Evolutionary conservation across 2,888 invertebrate species (phyloP), one percentile per base, ranked within the genome.

Genomic region (Biston betularia): DNA sequence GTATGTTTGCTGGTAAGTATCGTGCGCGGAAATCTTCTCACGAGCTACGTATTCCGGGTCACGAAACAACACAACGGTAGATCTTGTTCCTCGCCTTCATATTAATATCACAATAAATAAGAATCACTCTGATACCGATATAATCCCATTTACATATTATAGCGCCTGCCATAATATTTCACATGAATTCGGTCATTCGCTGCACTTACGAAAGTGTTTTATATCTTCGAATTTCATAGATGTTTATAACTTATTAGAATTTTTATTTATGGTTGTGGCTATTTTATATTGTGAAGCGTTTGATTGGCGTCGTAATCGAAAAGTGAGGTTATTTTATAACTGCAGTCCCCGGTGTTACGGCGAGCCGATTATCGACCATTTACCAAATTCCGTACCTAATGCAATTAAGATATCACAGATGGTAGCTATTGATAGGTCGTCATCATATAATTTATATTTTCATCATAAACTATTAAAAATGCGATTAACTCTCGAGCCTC

Each of bases 31-130:
- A 79, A 85, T 85, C 82, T 84, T 81, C 81, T 84, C 84, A 84
- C 83, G 81, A 81, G 78, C 78, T 68, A 61, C 76, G 76, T 81
- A 82, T 85, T 86, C 82, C 85, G 77, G 85, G 84, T 86, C 85
- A 85, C 85, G 76, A 86, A 85, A 87, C 85, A 77, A 80, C 70
- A 75, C 86, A 89, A 89, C 87, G 87, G 88, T 88, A 83, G 80
- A 82, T 83, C 81, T 75, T 74, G 84, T 80, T 81, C 77, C 74
- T 72, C 71, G 71, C 69, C 68, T 72, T 74, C 75, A 79, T 75
- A 73, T 76, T 78, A 80, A 73, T 78, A 74, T 69, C 69, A 75
- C 71, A 71, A 82, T 82, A 85, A 83, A 82, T 79, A 80, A 78
- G 75, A 81, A 80, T 79, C 74, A 76, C 75, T 76, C 68, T 73